These are phyloP conservation scores for Leiothrix lutea DNA, from an alignment of 2,113 vertebrate genomes.

Conservation along the genomic window DNA sequence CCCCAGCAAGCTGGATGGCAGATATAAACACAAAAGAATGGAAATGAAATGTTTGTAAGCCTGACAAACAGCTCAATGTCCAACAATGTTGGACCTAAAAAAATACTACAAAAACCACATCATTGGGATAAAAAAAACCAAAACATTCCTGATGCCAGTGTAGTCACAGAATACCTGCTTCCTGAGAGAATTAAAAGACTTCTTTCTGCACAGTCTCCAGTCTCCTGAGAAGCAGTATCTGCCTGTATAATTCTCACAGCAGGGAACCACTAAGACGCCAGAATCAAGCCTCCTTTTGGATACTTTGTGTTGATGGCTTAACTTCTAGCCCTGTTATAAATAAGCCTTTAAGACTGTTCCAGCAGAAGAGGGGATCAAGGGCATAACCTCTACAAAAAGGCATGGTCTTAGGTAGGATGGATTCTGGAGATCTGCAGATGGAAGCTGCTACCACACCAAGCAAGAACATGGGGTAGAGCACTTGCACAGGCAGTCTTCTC, in stretches of 20 bases:
- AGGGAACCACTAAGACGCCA: not conserved
- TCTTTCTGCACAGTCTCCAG: not conserved
- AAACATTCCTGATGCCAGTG: not conserved
- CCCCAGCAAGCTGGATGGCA: not conserved
- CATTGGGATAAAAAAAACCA: not conserved
- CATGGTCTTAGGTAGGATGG: not conserved
- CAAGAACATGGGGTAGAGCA: not conserved
- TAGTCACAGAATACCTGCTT: not conserved
- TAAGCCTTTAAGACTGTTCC: not conserved
- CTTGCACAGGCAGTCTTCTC: not conserved
- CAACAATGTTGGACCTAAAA: not conserved
- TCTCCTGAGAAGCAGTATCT: not conserved
- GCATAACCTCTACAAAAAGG: not conserved
- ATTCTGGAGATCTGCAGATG: not conserved
- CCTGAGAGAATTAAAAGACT: not conserved
- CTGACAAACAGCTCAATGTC: not conserved
- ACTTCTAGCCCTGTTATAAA: not conserved
- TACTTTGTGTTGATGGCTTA: not conserved
- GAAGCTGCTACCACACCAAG: not conserved
- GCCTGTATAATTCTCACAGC: not conserved
- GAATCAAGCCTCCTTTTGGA: not conserved
- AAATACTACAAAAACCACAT: not conserved
- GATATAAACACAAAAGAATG: not conserved
- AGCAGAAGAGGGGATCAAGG: not conserved
- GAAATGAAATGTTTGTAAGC: not conserved